Conservation (phyloP, 2,888 invertebrate genomes). For the Nomada flava region DNA sequence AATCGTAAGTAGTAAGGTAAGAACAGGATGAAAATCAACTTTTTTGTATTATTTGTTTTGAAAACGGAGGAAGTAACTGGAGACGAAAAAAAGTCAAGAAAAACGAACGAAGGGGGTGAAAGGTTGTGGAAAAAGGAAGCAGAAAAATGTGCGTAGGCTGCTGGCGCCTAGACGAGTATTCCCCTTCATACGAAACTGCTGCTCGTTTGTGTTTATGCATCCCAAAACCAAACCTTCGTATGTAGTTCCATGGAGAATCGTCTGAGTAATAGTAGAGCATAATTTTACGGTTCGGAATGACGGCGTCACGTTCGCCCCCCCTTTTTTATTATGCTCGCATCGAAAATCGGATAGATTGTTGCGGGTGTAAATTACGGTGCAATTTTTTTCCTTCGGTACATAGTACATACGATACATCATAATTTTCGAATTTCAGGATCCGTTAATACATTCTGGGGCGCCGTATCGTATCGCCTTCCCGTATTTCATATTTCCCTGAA, state of each 20-base stretch:
- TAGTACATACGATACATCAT: constrained; percentile 31
- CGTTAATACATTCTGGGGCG: constrained; percentile 19
- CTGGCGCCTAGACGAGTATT: constrained; percentile 57
- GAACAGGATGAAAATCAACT: neutral
- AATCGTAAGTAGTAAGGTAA: neutral
- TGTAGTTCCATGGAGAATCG: constrained; percentile 31
- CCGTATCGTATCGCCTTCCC: neutral
- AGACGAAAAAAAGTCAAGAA: neutral
- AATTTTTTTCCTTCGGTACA: constrained; percentile 43
- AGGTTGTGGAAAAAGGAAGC: neutral
- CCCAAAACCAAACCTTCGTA: constrained; percentile 43
- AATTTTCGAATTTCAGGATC: constrained; percentile 44
- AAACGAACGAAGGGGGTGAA: neutral
- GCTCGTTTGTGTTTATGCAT: constrained; percentile 47
- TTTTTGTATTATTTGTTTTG: neutral
- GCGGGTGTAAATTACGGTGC: constrained; percentile 21
- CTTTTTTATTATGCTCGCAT: constrained; percentile 5
- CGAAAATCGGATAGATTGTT: constrained; percentile 22
- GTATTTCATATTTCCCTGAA: too few species aligned
- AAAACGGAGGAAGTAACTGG: neutral
- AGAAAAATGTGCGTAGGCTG: constrained; percentile 56
- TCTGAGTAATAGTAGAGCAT: constrained; percentile 38
- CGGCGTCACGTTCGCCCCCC: constrained; percentile 30
- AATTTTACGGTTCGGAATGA: constrained; percentile 39
- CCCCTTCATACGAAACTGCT: constrained; percentile 19